Base-by-base conservation (phyloP, 2,888 invertebrate genomes). In the Torymus tubicola region DNA sequence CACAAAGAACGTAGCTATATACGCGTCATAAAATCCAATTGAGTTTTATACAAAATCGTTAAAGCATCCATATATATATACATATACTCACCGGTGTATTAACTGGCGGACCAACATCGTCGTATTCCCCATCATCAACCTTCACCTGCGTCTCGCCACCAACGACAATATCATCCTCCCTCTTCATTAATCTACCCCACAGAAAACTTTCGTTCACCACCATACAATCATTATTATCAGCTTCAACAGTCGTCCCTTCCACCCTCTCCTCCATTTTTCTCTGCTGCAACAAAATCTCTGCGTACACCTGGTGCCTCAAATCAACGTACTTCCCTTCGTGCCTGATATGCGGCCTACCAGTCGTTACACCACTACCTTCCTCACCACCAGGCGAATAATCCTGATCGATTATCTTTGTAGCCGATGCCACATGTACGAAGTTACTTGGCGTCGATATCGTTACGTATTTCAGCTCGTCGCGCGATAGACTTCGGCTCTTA, bases 401-500 rank as follows among this genome's bases (percentile, higher is more conserved):
- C 31, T 31, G 31, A 0, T 31, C 5, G 31, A 31, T 31, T 8
- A 10, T 60, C 86, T 84, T 65, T 84, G 86, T 89, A 4, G 87
- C 89, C 1, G 90, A 90, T 0, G 89, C 89, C 0, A 90, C 84
- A 80, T 90, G 89, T 3, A 89, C 89, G 63, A 90, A 90, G 80
- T 90, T 88, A 13, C 86, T 86, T 14, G 90, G 90, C 53, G 84
- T 77, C 0, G 90, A 90, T 31, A 89, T 89, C n/a, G 82, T 84
- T 5, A 87, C 60, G 76, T 80, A 83, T 21, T 84, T 85, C 53
- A 86, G 73, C 73, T 88, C 86, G 2, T 86, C 86, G 2, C 85
- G 82, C 12, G 86, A 85, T 1, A 86, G 82, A 21, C 82, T 84
- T 11, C 81, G 83, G 2, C 76, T 24, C 64, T 81, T 72, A 8